Evolutionary conservation across 64 coral and sea anemone species (phyloP), one percentile per base, ranked within the genome.

Genomic region (Astreopora myriophthalma): DNA sequence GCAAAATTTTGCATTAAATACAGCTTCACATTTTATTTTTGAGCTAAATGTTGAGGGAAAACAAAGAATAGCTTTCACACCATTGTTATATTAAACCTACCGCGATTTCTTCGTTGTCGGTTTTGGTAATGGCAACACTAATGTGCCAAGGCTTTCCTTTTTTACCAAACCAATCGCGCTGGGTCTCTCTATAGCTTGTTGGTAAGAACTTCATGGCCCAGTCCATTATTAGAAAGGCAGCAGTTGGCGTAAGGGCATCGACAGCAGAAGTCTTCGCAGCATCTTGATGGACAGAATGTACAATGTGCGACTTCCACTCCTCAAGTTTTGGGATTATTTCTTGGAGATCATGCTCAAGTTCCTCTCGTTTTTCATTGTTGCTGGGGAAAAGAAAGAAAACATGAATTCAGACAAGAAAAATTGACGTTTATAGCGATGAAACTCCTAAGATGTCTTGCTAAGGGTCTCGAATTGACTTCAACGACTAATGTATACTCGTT

Each of bases 201-300:
- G 44, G 42, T 14, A 80, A 52, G 19, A 80, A 80, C 23, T 80
- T 80, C n/a, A 80, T 55, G 23, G 76, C 46, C 76, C 76, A 80
- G 35, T 80, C 76, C 55, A 80, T 80, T n/a, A 26, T 52, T 25
- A 44, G 5, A 0, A 78, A 48, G 9, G 30, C 24, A 2, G 3
- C 29, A 2, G 28, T 31, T 34, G 2, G 70, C 29, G 70, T 4
- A 31, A 73, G 70, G 70, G 9, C 37, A 23, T 40, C 9, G 1
- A 20, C 42, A 51, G 29, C 51, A 51, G 42, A 14, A 49, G 42
- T 79, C 76, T 51, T 80, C 30, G 24, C 42, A 80, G 76, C 40
- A 80, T 80, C 76, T 52, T 60, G 42, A 8, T 80, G 76, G 3
- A 60, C 76, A 16, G 76, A n/a, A 52, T 80, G 76, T 26, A 80